Evolutionary conservation across 2,113 vertebrate genomes (phyloP), one percentile per base, ranked within the genome.

Genomic region (Macroglossus sobrinus): DNA sequence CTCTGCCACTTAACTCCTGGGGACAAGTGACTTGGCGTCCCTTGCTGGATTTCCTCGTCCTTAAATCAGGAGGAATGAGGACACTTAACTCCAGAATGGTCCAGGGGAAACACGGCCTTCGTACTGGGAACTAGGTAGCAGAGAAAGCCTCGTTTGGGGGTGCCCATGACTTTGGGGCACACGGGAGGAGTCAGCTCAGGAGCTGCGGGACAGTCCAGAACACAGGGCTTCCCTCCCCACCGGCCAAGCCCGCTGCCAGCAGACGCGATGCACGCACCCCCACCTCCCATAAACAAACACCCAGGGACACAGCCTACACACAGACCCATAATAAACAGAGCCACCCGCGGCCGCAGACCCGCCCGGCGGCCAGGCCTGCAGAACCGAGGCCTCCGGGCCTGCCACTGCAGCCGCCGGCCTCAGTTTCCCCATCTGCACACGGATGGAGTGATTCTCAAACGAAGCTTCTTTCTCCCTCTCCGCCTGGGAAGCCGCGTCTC

Each of bases 271-370:
- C 87, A 7, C 35, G 72, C 69, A 19, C 82, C 47, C 84, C 90
- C 71, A 64, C 75, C 87, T 92, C 69, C 82, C 94, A 28, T 81
- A 84, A 96, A 94, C 93, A 96, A 97, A 96, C 90, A 96, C 59
- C 43, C 84, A 43, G 95, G 95, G 92, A 96, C 94, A 90, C n/a
- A 66, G 95, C 53, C 94, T 88, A 8, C 95, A 53, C 86, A 47
- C 89, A 72, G 94, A 61, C 96, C 88, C 88, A 64, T 87, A 86
- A 90, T 50, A 91, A 93, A 91, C 71, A 47, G 74, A 30, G 88
- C 69, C 89, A 28, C 68, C 74, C 12, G 61, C 84, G 3, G 78
- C 84, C 24, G 6, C 80, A 38, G 80, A 64, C 95, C n/a, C 61
- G 4, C 93, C 88, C 5, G 47, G 47, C 47, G 13, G 59, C 43